Evolutionary conservation across 1,140 invertebrate species (phyloP).

Genomic region (Drosophila burlai): DNA sequence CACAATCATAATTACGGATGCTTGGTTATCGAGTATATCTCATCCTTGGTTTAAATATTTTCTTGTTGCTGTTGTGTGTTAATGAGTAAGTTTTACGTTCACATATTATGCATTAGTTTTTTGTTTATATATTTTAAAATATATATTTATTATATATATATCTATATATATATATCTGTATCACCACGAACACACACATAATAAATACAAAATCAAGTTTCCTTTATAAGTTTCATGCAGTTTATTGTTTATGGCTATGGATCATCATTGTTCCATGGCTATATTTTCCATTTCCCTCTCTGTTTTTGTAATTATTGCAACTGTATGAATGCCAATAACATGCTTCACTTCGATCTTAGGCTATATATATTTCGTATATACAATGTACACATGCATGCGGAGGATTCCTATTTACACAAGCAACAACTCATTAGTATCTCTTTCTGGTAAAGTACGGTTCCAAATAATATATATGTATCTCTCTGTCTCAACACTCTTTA

Average conservation of each 20-base stretch:
- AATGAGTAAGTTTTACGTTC: conserved; percentile 50
- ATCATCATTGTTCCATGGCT: background rate
- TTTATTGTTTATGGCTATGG: conserved; percentile 55
- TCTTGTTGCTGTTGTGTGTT: conserved; percentile 26
- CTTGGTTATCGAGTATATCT: conserved; percentile 52
- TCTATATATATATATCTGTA: conserved; percentile 63
- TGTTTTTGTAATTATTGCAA: conserved; percentile 32
- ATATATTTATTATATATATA: conserved; percentile 53
- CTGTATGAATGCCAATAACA: conserved; percentile 64
- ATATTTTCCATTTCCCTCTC: background rate
- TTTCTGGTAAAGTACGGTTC: conserved; percentile 22
- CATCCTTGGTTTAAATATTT: conserved; percentile 63
- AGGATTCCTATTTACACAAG: conserved; percentile 53
- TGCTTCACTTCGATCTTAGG: conserved; percentile 19
- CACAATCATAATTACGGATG: conserved; percentile 71
- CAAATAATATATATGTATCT: conserved; percentile 18
- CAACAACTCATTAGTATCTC: conserved; percentile 45
- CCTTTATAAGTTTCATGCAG: conserved; percentile 47
- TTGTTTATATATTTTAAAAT: conserved; percentile 67
- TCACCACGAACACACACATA: conserved; percentile 72
- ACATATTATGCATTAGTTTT: conserved; percentile 50
- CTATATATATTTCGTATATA: conserved; percentile 29
- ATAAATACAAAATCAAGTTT: conserved; percentile 64
- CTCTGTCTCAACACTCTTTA: conserved; percentile 14
- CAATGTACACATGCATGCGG: conserved; percentile 46